Evolutionary conservation across 2,888 invertebrate species (phyloP).

Genomic region (Platycnemis pennipes): DNA sequence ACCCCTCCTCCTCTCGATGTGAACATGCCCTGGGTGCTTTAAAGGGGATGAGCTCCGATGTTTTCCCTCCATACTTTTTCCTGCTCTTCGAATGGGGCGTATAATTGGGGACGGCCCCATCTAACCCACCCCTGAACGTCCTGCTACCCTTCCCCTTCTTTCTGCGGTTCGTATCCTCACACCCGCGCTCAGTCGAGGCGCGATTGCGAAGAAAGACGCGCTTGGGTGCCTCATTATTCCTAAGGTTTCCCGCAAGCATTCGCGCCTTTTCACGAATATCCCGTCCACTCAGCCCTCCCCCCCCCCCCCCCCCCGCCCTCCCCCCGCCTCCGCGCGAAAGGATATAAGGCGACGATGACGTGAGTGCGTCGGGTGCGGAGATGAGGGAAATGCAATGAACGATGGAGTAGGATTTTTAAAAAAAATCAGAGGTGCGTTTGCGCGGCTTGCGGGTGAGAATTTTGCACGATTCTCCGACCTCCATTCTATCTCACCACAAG

Average conservation of each 20-base stretch:
- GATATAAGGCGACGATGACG: too few species aligned
- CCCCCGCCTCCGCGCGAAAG: too few species aligned
- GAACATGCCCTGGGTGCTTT: neutral
- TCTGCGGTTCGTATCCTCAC: neutral
- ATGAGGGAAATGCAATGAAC: neutral
- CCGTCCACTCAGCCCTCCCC: too few species aligned
- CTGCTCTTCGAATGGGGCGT: neutral
- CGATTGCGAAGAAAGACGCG: neutral
- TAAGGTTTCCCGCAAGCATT: neutral
- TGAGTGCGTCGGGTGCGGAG: neutral
- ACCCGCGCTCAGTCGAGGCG: neutral
- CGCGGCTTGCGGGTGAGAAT: neutral
- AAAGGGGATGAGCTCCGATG: neutral
- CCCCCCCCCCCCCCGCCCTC: too few species aligned
- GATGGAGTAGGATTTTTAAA: too few species aligned
- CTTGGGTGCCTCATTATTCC: slow-evolving; percentile 31
- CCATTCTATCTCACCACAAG: neutral
- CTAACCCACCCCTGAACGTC: neutral
- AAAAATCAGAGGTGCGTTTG: neutral
- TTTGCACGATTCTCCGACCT: neutral
- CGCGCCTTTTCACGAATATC: neutral
- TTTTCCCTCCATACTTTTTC: neutral
- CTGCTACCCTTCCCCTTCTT: neutral
- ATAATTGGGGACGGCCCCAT: neutral
- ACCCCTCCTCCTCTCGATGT: neutral